phyloP scores from a whole-genome alignment of 2,888 invertebrate species.

The Xanthostigma xanthostigma region DNA sequence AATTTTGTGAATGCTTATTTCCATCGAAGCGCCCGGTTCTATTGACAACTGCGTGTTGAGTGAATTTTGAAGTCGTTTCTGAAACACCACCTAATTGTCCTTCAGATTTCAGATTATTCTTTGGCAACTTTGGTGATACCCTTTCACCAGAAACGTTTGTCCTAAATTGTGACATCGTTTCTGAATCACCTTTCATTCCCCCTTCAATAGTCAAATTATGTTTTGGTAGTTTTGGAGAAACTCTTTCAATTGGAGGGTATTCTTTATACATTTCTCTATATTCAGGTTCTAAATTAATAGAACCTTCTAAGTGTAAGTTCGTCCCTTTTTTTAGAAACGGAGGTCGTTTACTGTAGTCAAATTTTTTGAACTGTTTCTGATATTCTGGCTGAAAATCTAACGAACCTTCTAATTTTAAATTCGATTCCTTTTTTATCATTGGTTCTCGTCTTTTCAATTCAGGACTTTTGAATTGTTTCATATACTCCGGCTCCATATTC shows the following conservation, averaged over 20 bases:
- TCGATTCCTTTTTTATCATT: constrained; percentile 25
- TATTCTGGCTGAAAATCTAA: constrained; percentile 31
- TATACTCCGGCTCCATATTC: constrained; percentile 29
- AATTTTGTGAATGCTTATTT: constrained; percentile 16
- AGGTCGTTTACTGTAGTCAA: constrained; percentile 29
- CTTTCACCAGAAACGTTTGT: constrained; percentile 14
- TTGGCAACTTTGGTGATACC: constrained; percentile 18
- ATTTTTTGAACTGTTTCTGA: constrained; percentile 11
- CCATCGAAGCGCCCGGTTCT: constrained; percentile 15
- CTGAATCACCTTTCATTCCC: constrained; percentile 27
- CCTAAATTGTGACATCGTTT: constrained; percentile 20
- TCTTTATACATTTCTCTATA: constrained; percentile 21
- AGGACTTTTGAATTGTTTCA: constrained; percentile 21
- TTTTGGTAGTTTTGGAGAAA: constrained; percentile 23
- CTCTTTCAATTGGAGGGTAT: constrained; percentile 10
- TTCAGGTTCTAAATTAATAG: constrained; percentile 26
- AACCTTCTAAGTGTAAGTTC: constrained; percentile 34
- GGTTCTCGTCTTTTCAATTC: constrained; percentile 28
- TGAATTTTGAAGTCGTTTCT: constrained; percentile 3
- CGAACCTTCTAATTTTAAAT: constrained; percentile 34
- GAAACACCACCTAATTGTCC: constrained; percentile 6
- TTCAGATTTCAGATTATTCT: constrained; percentile 19
- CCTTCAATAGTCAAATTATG: constrained; percentile 12
- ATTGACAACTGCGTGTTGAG: not conserved
- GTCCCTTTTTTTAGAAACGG: constrained; percentile 27